Conservation (phyloP, 2,113 vertebrate species). For the Pelecanus crispus region DNA sequence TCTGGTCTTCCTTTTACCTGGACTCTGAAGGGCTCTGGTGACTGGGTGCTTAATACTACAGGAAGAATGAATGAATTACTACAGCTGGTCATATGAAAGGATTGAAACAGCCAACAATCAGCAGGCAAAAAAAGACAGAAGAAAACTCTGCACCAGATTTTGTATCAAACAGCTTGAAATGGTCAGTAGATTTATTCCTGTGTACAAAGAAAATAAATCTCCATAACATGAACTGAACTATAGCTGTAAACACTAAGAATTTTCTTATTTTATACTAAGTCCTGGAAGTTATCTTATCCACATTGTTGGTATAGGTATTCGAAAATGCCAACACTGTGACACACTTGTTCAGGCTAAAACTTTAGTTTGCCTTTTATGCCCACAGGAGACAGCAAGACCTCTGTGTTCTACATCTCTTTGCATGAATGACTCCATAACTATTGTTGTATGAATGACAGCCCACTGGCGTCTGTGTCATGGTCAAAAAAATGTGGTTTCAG, state of each 20-base stretch:
- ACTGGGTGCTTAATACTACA: background rate
- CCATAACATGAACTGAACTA: background rate
- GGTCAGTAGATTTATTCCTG: background rate
- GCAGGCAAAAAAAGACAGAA: background rate
- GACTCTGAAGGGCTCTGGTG: background rate
- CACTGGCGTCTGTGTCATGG: background rate
- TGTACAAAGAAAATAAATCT: background rate
- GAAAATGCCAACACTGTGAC: background rate
- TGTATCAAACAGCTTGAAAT: background rate
- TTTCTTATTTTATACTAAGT: background rate
- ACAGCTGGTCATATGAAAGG: background rate
- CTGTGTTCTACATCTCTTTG: background rate
- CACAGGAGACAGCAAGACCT: background rate
- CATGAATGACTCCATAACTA: background rate
- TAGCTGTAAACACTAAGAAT: background rate
- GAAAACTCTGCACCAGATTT: background rate
- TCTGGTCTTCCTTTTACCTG: background rate
- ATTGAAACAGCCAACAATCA: background rate
- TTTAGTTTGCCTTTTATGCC: background rate
- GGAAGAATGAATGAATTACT: background rate
- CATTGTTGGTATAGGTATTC: background rate
- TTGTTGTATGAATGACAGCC: background rate
- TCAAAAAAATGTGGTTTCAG: background rate
- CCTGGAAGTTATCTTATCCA: background rate
- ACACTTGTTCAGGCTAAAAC: background rate